Evolutionary conservation across 1,140 invertebrate species (phyloP), one percentile per base, ranked within the genome.

Genomic region (Macrobrachium rosenbergii): DNA sequence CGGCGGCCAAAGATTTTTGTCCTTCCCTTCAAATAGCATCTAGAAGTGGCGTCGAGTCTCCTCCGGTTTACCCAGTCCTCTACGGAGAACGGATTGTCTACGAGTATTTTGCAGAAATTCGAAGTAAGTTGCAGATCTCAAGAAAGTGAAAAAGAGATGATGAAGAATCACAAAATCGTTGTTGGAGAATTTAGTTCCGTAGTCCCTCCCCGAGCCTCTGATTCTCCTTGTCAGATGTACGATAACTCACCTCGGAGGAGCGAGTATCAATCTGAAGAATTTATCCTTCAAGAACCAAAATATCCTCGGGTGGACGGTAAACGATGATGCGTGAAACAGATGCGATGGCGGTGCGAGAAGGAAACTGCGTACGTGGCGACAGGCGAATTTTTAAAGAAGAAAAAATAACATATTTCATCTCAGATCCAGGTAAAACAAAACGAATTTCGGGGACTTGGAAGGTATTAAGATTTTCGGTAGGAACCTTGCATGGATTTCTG

Each of bases 381-480:
- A 23, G 21, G 14, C 69, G 17, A 17, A 72, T 23, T 21, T 14
- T n/a, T 6, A 72, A 23, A 72, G 23, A 23, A 16, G 37, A 0
- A 72, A 28, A 23, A 72, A 23, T 72, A 37, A 62, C n/a, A 62
- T 63, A 59, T 23, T 63, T 63, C 16, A 73, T 63, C 59, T 76
- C 78, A 62, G 78, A 72, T 69, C 75, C 84, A 87, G 78, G 79
- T 81, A 79, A 81, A 87, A 81, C 67, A 87, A 72, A 73, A 82
- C 84, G 84, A 80, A 82, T 87, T 81, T 82, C 67, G 58, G 80
- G 59, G 64, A 78, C 67, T 81, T 73, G 52, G 28, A n/a, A 77
- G 69, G 84, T 82, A 87, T 87, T 87, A 87, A 87, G 84, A 87
- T 87, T 87, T 87, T 87, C 84, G 78, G 84, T 72, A 82, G 84